Evolutionary conservation across 2,888 invertebrate species (phyloP).

Genomic region (Eristalis pertinax): DNA sequence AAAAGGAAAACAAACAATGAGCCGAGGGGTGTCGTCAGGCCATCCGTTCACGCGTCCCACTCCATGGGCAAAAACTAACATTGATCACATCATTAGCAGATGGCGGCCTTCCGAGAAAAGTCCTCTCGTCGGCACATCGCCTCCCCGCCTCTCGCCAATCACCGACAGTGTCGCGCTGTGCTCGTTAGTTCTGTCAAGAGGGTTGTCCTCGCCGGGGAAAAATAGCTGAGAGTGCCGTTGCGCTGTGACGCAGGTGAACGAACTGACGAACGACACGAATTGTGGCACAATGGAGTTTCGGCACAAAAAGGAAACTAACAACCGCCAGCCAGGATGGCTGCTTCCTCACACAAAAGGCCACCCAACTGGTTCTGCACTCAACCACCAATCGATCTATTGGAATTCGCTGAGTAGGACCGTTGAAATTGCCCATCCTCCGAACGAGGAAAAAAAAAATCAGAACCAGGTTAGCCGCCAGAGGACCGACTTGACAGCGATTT

Average conservation of each 20-base stretch:
- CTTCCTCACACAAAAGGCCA: not conserved
- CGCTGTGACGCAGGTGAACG: slow-evolving; percentile 16
- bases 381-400: slow-evolving; percentile 28
- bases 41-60: too few relatives aligned
- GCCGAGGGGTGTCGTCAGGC: not conserved
- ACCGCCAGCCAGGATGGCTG: not conserved
- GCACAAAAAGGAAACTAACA: not conserved
- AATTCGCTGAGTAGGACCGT: slow-evolving; percentile 23
- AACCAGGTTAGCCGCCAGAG: slow-evolving; percentile 21
- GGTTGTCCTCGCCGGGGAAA: not conserved
- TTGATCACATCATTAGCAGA: slow-evolving; percentile 22
- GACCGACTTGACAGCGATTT: slow-evolving; percentile 19
- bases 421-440: not conserved
- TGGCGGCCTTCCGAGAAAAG: not conserved
- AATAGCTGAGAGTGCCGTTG: not conserved
- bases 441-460: not conserved
- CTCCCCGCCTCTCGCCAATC: not conserved
- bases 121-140: not conserved
- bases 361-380: not conserved
- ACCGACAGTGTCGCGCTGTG: not conserved
- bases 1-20: not conserved
- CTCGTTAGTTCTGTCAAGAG: not conserved
- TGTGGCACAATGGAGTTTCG: slow-evolving; percentile 14
- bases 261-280: slow-evolving; percentile 36
- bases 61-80: not conserved